Evolutionary conservation across 2,113 vertebrate species (phyloP), one percentile per base, ranked within the genome.

Genomic region (Polypterus bichir): DNA sequence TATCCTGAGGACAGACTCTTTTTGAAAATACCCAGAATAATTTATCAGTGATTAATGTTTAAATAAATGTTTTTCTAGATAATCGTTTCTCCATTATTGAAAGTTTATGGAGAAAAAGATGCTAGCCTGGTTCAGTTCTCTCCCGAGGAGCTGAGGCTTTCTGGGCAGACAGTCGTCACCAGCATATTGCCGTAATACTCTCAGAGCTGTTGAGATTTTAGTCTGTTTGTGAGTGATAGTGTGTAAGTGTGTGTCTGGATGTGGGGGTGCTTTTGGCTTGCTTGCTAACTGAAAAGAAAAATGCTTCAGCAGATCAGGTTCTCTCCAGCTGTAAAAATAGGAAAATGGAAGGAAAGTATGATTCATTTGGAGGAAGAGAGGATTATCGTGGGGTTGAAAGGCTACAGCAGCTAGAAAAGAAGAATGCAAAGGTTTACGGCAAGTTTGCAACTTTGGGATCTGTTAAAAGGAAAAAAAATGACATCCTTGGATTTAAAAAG

Each of bases 301-400:
- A 69, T 54, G 62, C 71, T 86, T 71, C 63, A 77, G 68, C 77
- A 79, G 79, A 82, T 83, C 68, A 68, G 70, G 66, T 79, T 71
- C 66, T 59, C 66, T 71, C 70, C 84, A 86, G 83, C 83, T 86
- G 82, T 85, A 77, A 83, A 86, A 85, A 84, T 82, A 84, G 62
- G 70, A 76, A 76, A 57, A 65, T 60, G 71, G 65, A 73, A 63
- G 71, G 69, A 81, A 81, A 79, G 64, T 76, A 77, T 86, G 80
- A 83, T 79, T 82, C 77, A 85, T 73, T 72, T 72, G 72, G 75
- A 68, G 69, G 64, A 67, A 63, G 70, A 76, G 65, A 68, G 62
- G 58, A 71, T 76, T 72, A 71, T 60, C 66, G 66, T 44, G 64
- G 58, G 61, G 64, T 71, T 71, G 46, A 65, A 56, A 61, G 64